Conservation (phyloP, 2,113 vertebrate genomes). For the Crocuta crocuta region DNA sequence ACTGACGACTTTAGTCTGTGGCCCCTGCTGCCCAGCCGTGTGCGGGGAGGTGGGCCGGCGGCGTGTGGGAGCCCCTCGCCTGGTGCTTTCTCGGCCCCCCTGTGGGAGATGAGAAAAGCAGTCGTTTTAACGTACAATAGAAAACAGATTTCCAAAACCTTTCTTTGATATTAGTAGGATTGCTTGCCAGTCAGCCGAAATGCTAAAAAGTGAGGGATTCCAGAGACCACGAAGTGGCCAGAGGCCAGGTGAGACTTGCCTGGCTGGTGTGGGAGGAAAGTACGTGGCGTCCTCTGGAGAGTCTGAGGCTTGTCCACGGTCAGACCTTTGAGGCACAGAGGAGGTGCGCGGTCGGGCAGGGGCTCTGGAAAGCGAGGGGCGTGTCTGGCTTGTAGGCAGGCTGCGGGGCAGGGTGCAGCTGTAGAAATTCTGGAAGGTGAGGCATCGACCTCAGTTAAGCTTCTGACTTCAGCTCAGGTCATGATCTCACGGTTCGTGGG, state of each 20-base stretch:
- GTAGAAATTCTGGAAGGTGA: neutral
- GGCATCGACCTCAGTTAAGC: no score
- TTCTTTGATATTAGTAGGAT: neutral
- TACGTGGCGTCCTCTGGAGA: neutral
- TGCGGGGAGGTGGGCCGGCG: neutral
- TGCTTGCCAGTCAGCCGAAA: neutral
- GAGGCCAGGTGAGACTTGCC: neutral
- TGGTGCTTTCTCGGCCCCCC: neutral
- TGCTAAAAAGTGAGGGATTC: neutral
- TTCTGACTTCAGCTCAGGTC: no score
- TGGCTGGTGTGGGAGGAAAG: neutral
- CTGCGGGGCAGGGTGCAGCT: neutral
- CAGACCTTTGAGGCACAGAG: neutral
- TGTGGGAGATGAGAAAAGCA: neutral
- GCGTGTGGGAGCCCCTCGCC: neutral
- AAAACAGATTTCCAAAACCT: neutral
- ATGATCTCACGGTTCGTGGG: no score
- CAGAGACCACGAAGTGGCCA: neutral
- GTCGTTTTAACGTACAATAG: neutral
- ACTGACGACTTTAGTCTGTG: neutral
- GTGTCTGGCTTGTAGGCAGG: neutral
- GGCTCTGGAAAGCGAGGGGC: neutral
- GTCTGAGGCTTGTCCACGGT: neutral
- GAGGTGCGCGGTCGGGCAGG: accelerated
- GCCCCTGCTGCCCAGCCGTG: accelerated